phyloP scores from a whole-genome alignment of 2,797 vertebrate species.

The Graptemys geographica region DNA sequence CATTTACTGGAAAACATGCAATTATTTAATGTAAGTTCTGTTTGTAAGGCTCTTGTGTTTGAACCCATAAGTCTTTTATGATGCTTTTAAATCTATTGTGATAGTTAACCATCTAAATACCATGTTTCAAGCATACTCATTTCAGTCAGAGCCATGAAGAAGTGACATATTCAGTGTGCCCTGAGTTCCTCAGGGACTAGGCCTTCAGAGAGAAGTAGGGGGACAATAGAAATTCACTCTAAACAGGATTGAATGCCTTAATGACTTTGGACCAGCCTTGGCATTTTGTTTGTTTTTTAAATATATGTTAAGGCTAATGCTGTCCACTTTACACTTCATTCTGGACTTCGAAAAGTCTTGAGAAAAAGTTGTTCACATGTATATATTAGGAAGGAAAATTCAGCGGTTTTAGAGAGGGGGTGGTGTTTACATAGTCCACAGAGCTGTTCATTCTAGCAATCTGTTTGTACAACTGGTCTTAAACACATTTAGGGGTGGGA shows the following conservation, averaged over 20 bases:
- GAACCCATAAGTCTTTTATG: not conserved
- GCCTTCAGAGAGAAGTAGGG: too few relatives aligned
- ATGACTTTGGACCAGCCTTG: not conserved
- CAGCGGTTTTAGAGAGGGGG: not conserved
- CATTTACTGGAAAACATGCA: slow-evolving; percentile 11
- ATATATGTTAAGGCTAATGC: not conserved
- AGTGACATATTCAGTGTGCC: not conserved
- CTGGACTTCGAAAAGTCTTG: not conserved
- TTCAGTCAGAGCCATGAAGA: not conserved
- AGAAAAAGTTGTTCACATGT: not conserved
- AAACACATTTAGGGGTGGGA: not conserved
- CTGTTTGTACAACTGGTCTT: fast-evolving
- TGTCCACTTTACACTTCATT: not conserved
- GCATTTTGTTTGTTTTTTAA: not conserved
- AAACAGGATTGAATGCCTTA: not conserved
- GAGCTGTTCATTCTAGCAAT: not conserved
- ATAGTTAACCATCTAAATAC: not conserved
- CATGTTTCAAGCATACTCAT: not conserved
- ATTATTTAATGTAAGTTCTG: not conserved
- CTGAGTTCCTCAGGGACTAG: not conserved
- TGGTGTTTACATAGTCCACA: not conserved
- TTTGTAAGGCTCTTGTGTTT: not conserved
- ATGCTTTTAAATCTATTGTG: not conserved
- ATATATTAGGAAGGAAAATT: fast-evolving
- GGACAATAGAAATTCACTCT: too few relatives aligned